Base-by-base conservation (phyloP, 2,113 vertebrate genomes). In the Dryoscopus gambensis region DNA sequence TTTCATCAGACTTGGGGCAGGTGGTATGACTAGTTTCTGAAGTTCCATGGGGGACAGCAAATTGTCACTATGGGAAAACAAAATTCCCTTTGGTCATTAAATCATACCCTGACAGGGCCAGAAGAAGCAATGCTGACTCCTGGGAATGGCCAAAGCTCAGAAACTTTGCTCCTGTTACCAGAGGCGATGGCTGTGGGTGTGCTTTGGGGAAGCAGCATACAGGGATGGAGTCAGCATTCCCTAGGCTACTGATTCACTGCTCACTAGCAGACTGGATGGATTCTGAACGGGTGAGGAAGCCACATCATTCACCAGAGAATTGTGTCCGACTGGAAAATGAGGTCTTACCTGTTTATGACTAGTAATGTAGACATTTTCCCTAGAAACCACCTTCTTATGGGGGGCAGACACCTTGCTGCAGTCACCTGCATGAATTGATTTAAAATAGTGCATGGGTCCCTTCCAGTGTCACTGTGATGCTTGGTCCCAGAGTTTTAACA, bases 121-220 rank as follows among this genome's bases (percentile, higher is more conserved):
- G 52, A 84, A 80, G 68, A 13, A 70, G 42, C 18, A 65, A 18
- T 30, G n/a, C 25, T 92, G 35, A 42, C 52, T 22, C 6, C 60
- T 75, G 16, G 20, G 39, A 69, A 62, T 19, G 33, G 15, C 14
- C 50, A 74, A 91, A 87, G 30, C 13, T 42, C 31, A 27, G 44
- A 62, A 13, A 37, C 8, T 56, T 87, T 16, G 1, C 11, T 65
- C 13, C 13, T 13, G 6, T 73, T 63, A 23, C 21, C 65, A 50
- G 37, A 59, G 30, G 39, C 0, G 0, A 35, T 19, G 28, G 31
- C n/a, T 65, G 46, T 33, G 31, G 2, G 9, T 65, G n/a, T 62
- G 21, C 74, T 86, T 50, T n/a, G 9, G 16, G 6, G 60, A 7
- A 87, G 33, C 15, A 87, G 46, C 33, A 33, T 3, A 13, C 0